Percentiles rank a stretch among this genome's conserved stretches.
Conservation (phyloP, 2,797 vertebrate genomes). For the Squalus acanthias region DNA sequence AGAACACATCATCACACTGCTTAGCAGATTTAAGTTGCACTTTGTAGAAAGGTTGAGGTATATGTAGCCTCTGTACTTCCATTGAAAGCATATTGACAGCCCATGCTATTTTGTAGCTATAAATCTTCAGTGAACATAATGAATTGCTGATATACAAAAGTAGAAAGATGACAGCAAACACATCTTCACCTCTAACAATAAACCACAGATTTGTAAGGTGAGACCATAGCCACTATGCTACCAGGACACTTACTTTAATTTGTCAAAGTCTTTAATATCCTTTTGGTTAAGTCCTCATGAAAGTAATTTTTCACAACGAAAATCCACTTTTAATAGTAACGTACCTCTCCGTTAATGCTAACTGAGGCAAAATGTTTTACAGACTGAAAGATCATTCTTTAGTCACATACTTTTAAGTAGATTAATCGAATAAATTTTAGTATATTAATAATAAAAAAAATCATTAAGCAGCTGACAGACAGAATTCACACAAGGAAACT, state of each 20-base stretch:
- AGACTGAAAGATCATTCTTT: neutral
- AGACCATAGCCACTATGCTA: neutral
- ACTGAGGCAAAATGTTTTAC: neutral
- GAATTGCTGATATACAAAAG: neutral
- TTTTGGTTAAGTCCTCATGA: neutral
- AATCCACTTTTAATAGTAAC: neutral
- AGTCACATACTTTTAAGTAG: neutral
- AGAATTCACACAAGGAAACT: neutral
- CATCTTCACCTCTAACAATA: neutral
- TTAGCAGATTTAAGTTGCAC: neutral
- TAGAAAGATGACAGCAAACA: neutral
- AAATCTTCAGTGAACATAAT: neutral
- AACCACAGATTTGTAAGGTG: neutral
- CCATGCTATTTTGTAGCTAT: neutral
- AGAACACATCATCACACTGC: neutral
- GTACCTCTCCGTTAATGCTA: neutral
- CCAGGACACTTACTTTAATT: neutral
- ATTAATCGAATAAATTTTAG: neutral
- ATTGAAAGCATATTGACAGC: neutral
- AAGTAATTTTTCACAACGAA: neutral
- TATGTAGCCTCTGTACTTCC: neutral
- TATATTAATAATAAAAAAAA: neutral
- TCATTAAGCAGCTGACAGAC: neutral
- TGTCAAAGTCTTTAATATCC: neutral
- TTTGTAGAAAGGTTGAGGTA: neutral